A percentile compares a stretch with the other conserved stretches of the same genome.
These are phyloP conservation scores for Erpobdella octoculata DNA, from an alignment of 2,888 invertebrate genomes.

Conservation along the genomic window DNA sequence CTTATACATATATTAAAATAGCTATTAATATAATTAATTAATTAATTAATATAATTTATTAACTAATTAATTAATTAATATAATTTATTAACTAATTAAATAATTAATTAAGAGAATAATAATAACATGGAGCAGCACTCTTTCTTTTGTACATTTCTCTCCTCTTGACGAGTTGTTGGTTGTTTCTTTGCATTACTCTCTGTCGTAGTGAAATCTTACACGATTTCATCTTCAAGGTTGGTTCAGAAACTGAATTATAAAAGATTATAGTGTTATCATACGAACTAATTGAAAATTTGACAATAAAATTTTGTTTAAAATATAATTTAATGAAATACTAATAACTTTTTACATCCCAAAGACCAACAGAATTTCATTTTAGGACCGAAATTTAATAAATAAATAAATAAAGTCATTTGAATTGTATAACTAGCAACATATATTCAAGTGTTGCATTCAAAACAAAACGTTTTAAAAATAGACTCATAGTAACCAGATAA, in stretches of 20 bases:
- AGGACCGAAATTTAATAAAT: neutral
- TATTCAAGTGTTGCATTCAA: too few species aligned
- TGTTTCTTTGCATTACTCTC: constrained; percentile 34
- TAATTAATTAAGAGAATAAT: neutral
- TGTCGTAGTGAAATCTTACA: constrained; percentile 32
- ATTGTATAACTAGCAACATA: too few species aligned
- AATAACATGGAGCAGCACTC: neutral
- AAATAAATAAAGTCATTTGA: neutral
- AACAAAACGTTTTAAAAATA: neutral
- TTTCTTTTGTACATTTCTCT: constrained; percentile 31
- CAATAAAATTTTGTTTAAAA: neutral
- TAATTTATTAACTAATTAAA: neutral
- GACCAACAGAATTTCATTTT: neutral
- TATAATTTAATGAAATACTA: too few species aligned
- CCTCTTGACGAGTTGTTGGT: constrained; percentile 29
- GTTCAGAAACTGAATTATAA: constrained; percentile 35
- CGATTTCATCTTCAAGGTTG: constrained; percentile 35
- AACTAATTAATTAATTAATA: neutral
- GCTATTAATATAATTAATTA: neutral
- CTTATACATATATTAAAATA: too few species aligned
- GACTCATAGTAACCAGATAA: neutral
- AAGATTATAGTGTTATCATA: neutral
- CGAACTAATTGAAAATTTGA: neutral
- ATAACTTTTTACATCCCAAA: constrained; percentile 5
- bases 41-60: neutral